Evolutionary conservation across 2,113 vertebrate species (phyloP), one percentile per base, ranked within the genome.

Genomic region (Forbesichthys papilliferus): DNA sequence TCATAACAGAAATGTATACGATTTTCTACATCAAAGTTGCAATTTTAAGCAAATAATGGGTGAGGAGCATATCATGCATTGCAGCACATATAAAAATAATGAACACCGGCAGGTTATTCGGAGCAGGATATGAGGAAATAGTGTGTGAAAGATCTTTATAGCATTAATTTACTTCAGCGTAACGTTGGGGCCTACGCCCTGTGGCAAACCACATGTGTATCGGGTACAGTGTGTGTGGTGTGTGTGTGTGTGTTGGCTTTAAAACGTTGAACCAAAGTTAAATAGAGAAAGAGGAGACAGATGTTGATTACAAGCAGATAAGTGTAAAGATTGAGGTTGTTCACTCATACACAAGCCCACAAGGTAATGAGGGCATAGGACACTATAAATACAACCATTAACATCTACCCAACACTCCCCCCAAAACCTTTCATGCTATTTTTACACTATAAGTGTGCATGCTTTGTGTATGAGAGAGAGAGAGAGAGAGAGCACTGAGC

Each of bases 201-300:
- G 90, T 87, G 91, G 91, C 88, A 69, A 80, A 90, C 91, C 90
- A 89, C 80, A 80, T 56, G 54, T 56, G 54, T 18, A 5, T 55
- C 14, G 14, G 54, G 16, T 52, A 9, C 46, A 42, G 46, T 63
- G 46, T 48, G n/a, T 20, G 61, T 13, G 0, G 18, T 46, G 34
- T 47, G 55, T 48, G 12, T 49, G n/a, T 64, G 34, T 56, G 52
- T 10, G 12, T 60, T 8, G 2, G 33, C 27, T 12, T 58, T 3
- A 10, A 48, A 48, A 11, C 20, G 54, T 48, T 54, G n/a, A 73
- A 34, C 42, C 62, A 81, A 1, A 68, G 77, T 65, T 55, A 83
- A 64, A 82, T 72, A 76, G 65, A 80, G 81, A 68, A 74, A 88
- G 78, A 82, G 60, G 55, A 54, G 64, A 68, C 78, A 88, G 81